Percentiles rank a stretch among this genome's conserved stretches.
Conservation (phyloP, 2,888 invertebrate genomes). For the Galerucella calmariensis region DNA sequence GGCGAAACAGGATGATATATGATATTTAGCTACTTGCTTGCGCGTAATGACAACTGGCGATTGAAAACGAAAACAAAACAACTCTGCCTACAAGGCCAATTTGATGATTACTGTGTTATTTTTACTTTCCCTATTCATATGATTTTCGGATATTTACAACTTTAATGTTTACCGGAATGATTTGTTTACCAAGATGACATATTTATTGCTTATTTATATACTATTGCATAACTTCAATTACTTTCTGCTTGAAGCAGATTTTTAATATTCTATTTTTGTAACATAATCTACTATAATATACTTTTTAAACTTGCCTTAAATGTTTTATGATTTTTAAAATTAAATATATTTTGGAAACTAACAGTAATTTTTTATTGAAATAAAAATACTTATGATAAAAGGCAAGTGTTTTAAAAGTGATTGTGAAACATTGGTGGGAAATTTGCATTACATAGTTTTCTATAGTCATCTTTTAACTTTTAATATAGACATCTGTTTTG, state of each 20-base stretch:
- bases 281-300: background rate
- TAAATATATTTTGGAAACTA: background rate
- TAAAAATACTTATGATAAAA: too few species aligned
- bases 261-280: background rate
- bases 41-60: slow-evolving; percentile 40
- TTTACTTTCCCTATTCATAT: background rate
- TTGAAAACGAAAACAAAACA: slow-evolving; percentile 39
- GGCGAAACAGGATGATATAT: slow-evolving; percentile 21
- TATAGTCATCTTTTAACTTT: background rate
- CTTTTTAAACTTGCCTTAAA: background rate
- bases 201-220: slow-evolving; percentile 11
- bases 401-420: background rate
- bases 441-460: background rate
- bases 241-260: background rate
- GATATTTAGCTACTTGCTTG: slow-evolving; percentile 22
- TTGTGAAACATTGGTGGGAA: background rate
- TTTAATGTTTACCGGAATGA: background rate
- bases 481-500: background rate
- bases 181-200: background rate
- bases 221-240: slow-evolving; percentile 3
- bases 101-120: slow-evolving; percentile 5
- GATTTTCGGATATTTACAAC: background rate
- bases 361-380: background rate
- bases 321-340: background rate
- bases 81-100: slow-evolving; percentile 11